Evolutionary conservation across 2,888 invertebrate genomes (phyloP).

Genomic region (Lasioglossum figueresi): DNA sequence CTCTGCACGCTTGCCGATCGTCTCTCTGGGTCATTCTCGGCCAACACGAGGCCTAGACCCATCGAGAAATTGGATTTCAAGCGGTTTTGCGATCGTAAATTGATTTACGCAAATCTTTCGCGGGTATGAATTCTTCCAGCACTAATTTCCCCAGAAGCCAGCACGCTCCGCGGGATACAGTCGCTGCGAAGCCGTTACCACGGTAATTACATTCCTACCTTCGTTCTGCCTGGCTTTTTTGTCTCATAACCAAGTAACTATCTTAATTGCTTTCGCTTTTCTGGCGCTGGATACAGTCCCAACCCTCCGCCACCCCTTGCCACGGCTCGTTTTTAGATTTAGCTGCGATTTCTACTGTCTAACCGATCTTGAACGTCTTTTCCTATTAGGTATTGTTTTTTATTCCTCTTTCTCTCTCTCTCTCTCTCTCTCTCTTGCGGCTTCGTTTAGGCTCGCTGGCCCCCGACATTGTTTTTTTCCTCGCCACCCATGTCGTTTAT

Average conservation of each 20-base stretch:
- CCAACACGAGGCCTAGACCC: slow-evolving; percentile 18
- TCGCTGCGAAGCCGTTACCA: slow-evolving; percentile 76
- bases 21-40: neutral
- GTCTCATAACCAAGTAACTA: slow-evolving; percentile 81
- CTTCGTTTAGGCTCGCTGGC: slow-evolving; percentile 51
- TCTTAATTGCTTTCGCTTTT: slow-evolving; percentile 80
- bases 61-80: slow-evolving; percentile 68
- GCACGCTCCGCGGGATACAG: slow-evolving; percentile 66
- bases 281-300: slow-evolving; percentile 66
- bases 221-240: slow-evolving; percentile 75
- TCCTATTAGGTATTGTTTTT: slow-evolving; percentile 27
- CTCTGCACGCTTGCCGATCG: neutral
- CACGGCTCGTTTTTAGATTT: slow-evolving; percentile 1
- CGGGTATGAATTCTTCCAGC: slow-evolving; percentile 78
- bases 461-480: slow-evolving; percentile 1
- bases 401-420: slow-evolving; percentile 19
- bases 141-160: slow-evolving; percentile 77
- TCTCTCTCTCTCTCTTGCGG: neutral
- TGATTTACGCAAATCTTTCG: slow-evolving; percentile 80
- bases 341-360: neutral
- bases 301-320: neutral
- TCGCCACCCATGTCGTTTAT: neutral
- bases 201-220: slow-evolving; percentile 80
- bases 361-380: neutral
- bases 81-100: slow-evolving; percentile 72